Base-by-base conservation (phyloP, 2,888 invertebrate species). In the Mesochorus sp. region DNA sequence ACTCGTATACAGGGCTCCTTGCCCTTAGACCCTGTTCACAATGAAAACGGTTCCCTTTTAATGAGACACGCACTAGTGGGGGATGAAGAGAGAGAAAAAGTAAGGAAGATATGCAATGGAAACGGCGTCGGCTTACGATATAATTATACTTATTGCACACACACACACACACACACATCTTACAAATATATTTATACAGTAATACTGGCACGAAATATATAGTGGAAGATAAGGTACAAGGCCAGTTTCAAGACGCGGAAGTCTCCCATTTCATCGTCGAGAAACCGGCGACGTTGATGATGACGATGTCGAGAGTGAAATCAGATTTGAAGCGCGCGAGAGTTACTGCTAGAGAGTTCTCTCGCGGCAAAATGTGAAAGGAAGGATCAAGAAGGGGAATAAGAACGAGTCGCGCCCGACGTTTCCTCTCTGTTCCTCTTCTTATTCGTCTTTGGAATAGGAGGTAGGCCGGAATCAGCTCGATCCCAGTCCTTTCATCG, bases 21-120 rank as follows among this genome's bases (percentile, higher is more conserved):
- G 75, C 57, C 37, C 47, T 70, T 55, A 71, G 71, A 66, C 51
- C 51, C 37, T 21, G 49, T 74, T 82, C 80, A 88, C 88, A 88
- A 87, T 87, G 85, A 85, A 76, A 82, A 83, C 82, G 82, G 83
- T 80, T 81, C 82, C 49, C 82, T 84, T 86, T 87, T 87, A 88
- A 87, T 85, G 86, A 86, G 77, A 84, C 83, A 81, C 82, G 84
- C 84, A 85, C 82, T 84, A 83, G 80, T 80, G 79, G 49, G 55
- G 37, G 39, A 64, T 61, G 57, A 68, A 71, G 70, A 31, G 53
- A 70, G 51, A 61, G n/a, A n/a, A n/a, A n/a, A n/a, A n/a, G n/a
- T n/a, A n/a, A n/a, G n/a, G n/a, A n/a, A n/a, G n/a, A n/a, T n/a
- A n/a, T n/a, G n/a, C 62, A 76, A 44, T 26, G 59, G 37, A 51